Base-by-base conservation (phyloP, 2,888 invertebrate genomes). In the Tenthredo livida region DNA sequence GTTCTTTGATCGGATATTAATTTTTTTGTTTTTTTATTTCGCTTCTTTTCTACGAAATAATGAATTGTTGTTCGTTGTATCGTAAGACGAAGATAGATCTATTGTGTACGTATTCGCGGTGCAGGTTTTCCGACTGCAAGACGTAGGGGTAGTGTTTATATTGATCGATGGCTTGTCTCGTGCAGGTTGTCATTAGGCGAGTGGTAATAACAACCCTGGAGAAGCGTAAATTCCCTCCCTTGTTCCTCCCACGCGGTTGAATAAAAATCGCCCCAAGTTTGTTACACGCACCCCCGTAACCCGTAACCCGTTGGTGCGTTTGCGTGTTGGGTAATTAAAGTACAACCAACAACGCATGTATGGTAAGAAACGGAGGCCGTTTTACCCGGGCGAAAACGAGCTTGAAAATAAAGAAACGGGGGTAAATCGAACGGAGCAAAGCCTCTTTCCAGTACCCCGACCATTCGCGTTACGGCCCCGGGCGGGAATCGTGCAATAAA, bases 141-240 rank as follows among this genome's bases (percentile, higher is more conserved):
- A 77, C 7, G 33, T 47, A 47, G 6, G 15, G 50, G 33, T 12
- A n/a, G 50, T 47, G 33, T n/a, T 12, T 12, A n/a, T 50, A 77
- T 77, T 77, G 77, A 77, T 77, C 77, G 47, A 77, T 77, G 54
- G 54, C 77, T 77, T 77, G 54, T 77, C 77, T 77, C 77, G 77
- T 77, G 77, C 77, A 77, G 77, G 25, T 77, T 77, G 77, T 77
- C 77, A 77, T 77, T 77, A 77, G 40, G 33, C 29, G 25, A 75
- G 15, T 33, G 47, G 54, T 77, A 77, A 77, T 50, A 77, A 77
- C 77, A 77, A 77, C 77, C 77, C 77, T 77, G 43, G 40, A 73
- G 73, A 33, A 77, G 77, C 77, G 50, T 77, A 77, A 54, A 77
- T 54, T 73, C 29, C 43, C 33, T 67, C 17, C 12, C 33, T 33